Conservation (phyloP, 2,888 invertebrate species). For the Thymelicus acteon region DNA sequence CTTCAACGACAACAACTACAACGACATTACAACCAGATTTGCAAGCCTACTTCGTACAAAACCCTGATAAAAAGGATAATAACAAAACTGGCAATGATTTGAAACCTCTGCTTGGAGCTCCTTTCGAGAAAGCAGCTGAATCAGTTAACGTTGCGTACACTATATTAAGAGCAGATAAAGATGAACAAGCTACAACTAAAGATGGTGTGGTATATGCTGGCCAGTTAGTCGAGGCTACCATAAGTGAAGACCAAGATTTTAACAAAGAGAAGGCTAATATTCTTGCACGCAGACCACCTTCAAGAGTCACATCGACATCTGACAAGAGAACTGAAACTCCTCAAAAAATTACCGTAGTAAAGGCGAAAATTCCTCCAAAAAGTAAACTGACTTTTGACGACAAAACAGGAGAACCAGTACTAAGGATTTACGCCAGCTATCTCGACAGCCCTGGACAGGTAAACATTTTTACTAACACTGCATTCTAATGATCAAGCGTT, state of each 20-base stretch:
- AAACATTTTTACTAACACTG: conserved; percentile 36
- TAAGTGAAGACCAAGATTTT: conserved; percentile 74
- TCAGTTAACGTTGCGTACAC: conserved; percentile 73
- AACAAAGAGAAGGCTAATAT: conserved; percentile 67
- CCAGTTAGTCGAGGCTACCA: conserved; percentile 75
- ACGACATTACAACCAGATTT: conserved; percentile 52
- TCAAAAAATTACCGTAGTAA: conserved; percentile 62
- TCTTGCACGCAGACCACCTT: conserved; percentile 64
- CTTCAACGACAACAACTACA: conserved; percentile 49
- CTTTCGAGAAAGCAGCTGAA: conserved; percentile 68
- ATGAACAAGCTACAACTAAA: conserved; percentile 61
- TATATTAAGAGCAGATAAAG: conserved; percentile 64
- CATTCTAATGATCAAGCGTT: no score
- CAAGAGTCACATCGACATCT: conserved; percentile 63
- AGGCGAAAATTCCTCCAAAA: conserved; percentile 74
- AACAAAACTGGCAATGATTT: conserved; percentile 61
- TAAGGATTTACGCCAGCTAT: conserved; percentile 84
- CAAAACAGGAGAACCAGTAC: conserved; percentile 76
- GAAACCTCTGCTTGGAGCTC: conserved; percentile 64
- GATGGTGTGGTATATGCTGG: conserved; percentile 71
- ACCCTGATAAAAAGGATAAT: conserved; percentile 54
- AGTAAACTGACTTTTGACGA: conserved; percentile 75
- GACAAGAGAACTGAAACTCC: conserved; percentile 55
- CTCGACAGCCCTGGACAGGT: conserved; percentile 69
- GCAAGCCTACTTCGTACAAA: conserved; percentile 58